phyloP scores from a whole-genome alignment of 2,888 invertebrate species.

The Colletes collaris region DNA sequence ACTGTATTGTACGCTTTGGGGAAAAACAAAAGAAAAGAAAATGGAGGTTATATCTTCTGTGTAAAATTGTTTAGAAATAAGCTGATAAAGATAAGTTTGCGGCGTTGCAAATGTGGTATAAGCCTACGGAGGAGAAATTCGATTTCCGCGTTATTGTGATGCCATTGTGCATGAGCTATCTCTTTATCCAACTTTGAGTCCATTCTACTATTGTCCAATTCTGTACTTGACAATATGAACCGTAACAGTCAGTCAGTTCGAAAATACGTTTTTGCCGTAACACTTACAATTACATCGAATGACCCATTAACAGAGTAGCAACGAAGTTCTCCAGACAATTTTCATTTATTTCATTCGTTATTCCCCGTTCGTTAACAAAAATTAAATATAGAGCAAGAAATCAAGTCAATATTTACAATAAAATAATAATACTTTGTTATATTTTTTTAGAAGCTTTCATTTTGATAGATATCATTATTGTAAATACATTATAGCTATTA shows the following conservation, averaged over 20 bases:
- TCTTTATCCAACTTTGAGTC: conserved; percentile 41
- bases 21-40: not conserved
- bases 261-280: conserved; percentile 5
- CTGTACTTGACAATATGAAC: conserved; percentile 30
- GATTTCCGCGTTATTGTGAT: conserved; percentile 41
- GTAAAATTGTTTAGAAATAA: conserved; percentile 28
- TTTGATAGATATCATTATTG: no score
- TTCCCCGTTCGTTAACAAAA: not conserved
- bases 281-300: not conserved
- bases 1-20: no score
- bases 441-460: no score
- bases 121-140: conserved; percentile 35
- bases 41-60: not conserved
- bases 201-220: conserved; percentile 25
- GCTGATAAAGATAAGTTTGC: conserved; percentile 3
- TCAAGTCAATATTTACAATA: not conserved
- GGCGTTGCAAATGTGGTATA: conserved; percentile 8
- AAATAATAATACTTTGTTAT: no score
- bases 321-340: not conserved
- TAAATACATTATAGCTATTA: not conserved
- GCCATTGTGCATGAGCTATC: conserved; percentile 36
- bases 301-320: not conserved
- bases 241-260: conserved; percentile 15
- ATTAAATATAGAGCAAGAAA: not conserved
- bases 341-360: not conserved